Conservation (phyloP, 2,888 invertebrate species). For the Idaea dimidiata region DNA sequence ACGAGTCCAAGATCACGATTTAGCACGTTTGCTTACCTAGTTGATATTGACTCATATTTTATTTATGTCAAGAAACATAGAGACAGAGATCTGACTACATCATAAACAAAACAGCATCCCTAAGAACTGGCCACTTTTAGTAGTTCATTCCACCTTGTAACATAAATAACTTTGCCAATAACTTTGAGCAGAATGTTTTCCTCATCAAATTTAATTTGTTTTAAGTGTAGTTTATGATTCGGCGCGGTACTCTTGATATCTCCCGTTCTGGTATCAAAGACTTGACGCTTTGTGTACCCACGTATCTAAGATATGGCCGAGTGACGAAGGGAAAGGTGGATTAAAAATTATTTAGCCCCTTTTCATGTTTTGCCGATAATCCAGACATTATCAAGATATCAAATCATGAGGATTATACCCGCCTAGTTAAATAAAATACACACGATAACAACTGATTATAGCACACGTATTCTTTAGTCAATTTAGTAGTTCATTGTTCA, state of each 20-base stretch:
- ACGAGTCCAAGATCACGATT: too few species aligned
- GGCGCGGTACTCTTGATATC: constrained; percentile 41
- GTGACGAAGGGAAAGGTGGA: constrained; percentile 68
- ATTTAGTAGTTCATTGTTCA: constrained; percentile 17
- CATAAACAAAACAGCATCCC: neutral
- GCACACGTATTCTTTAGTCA: constrained; percentile 32
- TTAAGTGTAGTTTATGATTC: constrained; percentile 35
- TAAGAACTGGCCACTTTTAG: neutral
- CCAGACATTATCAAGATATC: constrained; percentile 77
- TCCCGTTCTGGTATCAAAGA: constrained; percentile 32
- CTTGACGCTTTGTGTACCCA: constrained; percentile 49
- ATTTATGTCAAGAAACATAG: too few species aligned
- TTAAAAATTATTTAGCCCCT: constrained; percentile 76
- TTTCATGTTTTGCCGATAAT: constrained; percentile 78
- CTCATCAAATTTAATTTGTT: constrained; percentile 28
- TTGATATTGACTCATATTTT: too few species aligned
- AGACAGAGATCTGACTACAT: too few species aligned
- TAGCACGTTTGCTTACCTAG: too few species aligned
- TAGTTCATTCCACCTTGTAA: neutral
- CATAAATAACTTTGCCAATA: neutral
- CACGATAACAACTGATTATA: constrained; percentile 70
- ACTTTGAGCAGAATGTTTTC: neutral
- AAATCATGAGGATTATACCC: constrained; percentile 73
- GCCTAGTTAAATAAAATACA: constrained; percentile 72
- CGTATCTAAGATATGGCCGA: constrained; percentile 59